Evolutionary conservation across 2,797 vertebrate species (phyloP).

Genomic region (Staurois parvus): DNA sequence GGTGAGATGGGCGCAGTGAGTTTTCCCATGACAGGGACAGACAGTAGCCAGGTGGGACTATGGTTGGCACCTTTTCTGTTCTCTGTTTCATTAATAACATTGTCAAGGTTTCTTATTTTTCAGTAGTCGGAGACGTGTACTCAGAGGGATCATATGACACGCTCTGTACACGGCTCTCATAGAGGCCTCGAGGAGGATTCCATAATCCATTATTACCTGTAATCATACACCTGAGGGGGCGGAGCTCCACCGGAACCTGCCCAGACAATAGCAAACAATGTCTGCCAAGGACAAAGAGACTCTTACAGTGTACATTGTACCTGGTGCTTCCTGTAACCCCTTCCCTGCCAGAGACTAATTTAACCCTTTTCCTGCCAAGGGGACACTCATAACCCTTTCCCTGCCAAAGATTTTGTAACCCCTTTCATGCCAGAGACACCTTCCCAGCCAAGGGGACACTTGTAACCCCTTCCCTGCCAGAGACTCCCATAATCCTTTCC

Average conservation of each 20-base stretch:
- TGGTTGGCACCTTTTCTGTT: too few relatives aligned
- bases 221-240: constrained; percentile 22
- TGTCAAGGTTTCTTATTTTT: too few relatives aligned
- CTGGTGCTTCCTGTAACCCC: not conserved
- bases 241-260: constrained; percentile 19
- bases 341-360: not conserved
- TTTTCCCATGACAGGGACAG: too few relatives aligned
- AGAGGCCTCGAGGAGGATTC: too few relatives aligned
- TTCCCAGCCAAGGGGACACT: not conserved
- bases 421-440: not conserved
- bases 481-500: too few relatives aligned
- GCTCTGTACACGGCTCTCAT: too few relatives aligned
- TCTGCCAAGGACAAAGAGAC: not conserved
- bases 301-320: too few relatives aligned
- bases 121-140: too few relatives aligned
- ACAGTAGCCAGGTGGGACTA: too few relatives aligned
- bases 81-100: too few relatives aligned
- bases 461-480: not conserved
- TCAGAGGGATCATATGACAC: too few relatives aligned
- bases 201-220: constrained; percentile 1
- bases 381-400: not conserved
- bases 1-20: too few relatives aligned
- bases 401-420: not conserved
- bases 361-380: not conserved
- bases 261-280: constrained; percentile 19